Evolutionary conservation across 2,888 invertebrate genomes (phyloP).

Genomic region (Parochlus steinenii): DNA sequence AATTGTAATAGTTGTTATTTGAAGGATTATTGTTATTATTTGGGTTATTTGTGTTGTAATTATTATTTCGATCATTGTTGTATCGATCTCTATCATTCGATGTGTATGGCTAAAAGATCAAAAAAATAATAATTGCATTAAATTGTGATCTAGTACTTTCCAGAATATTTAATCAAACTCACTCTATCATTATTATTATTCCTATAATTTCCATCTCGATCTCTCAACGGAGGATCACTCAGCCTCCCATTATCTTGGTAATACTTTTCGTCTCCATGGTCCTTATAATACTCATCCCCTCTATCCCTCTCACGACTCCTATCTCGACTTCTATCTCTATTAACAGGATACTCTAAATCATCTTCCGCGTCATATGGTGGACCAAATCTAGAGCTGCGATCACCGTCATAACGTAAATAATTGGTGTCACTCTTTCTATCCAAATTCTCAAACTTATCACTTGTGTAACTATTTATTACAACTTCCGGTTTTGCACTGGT

Average conservation of each 20-base stretch:
- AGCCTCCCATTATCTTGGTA: too few species aligned
- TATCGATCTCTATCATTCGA: constrained; percentile 18
- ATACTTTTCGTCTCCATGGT: too few species aligned
- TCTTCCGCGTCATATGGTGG: constrained; percentile 23
- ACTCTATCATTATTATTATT: too few species aligned
- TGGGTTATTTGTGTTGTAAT: constrained; percentile 14
- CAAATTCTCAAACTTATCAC: constrained; percentile 2
- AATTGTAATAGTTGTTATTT: constrained; percentile 23
- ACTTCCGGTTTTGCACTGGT: constrained; percentile 22
- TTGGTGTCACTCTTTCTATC: constrained; percentile 7
- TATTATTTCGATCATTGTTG: constrained; percentile 13
- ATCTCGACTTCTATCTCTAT: constrained; percentile 4
- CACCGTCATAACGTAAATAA: constrained; percentile 19
- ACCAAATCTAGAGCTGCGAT: constrained; percentile 27
- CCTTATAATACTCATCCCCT: too few species aligned
- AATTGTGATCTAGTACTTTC: constrained; percentile 5
- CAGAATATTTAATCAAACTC: not conserved
- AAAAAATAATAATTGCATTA: not conserved
- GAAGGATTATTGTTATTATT: constrained; percentile 20
- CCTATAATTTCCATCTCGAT: not conserved
- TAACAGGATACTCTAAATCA: constrained; percentile 6
- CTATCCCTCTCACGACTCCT: too few species aligned
- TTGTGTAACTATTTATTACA: constrained; percentile 22
- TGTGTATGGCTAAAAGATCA: constrained; percentile 8
- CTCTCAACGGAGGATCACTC: not conserved